Conservation (phyloP, 2,888 invertebrate species). For the Saturnia japonica region DNA sequence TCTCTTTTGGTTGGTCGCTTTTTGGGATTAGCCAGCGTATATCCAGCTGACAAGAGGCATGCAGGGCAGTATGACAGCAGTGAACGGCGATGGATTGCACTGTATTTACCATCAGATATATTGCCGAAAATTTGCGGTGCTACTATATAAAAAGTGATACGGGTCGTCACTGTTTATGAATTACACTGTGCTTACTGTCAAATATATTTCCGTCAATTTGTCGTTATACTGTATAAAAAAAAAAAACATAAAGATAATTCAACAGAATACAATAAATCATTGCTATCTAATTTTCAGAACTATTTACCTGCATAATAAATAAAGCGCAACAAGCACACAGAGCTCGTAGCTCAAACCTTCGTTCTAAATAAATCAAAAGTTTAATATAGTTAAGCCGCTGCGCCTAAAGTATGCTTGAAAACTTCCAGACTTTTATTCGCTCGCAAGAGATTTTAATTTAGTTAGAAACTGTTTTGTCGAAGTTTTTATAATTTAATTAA, state of each 20-base stretch:
- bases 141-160: neutral
- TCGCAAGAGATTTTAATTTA: constrained; percentile 71
- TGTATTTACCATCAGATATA: no score
- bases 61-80: no score
- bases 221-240: neutral
- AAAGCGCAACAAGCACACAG: neutral
- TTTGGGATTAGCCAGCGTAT: no score
- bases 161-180: no score
- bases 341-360: neutral
- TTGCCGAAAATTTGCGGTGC: neutral
- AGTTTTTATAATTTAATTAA: constrained; percentile 56
- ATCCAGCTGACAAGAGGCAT: no score
- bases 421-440: constrained; percentile 68
- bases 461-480: constrained; percentile 64
- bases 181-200: no score
- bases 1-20: no score
- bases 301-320: neutral
- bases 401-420: constrained; percentile 69
- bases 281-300: neutral
- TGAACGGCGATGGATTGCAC: no score
- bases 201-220: neutral
- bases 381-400: constrained; percentile 64
- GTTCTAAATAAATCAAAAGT: constrained; percentile 70
- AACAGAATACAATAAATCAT: neutral
- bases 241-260: neutral